Evolutionary conservation across 2,888 invertebrate genomes (phyloP).

Genomic region (Melipona beecheii): DNA sequence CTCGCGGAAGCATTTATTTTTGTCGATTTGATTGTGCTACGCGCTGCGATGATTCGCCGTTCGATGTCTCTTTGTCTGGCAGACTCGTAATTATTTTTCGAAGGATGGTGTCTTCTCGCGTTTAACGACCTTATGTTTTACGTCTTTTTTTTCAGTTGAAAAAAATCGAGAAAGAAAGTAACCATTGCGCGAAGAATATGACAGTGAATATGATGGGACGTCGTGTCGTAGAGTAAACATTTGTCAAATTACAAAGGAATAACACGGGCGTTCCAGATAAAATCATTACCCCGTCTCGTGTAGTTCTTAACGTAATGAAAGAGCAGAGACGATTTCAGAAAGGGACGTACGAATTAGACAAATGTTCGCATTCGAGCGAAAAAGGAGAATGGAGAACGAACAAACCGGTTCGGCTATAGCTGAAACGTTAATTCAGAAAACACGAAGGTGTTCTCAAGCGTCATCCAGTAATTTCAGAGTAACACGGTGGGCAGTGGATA

Average conservation of each 20-base stretch:
- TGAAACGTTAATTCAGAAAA: slow-evolving; percentile 66
- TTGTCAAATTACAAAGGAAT: background rate
- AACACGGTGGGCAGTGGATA: slow-evolving; percentile 63
- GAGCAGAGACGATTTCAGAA: background rate
- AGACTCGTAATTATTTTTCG: background rate
- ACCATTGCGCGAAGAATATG: background rate
- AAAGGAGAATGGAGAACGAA: background rate
- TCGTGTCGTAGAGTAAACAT: too few relatives aligned
- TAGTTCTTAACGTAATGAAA: background rate
- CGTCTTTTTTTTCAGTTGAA: background rate
- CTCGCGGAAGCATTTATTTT: background rate
- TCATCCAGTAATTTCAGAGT: slow-evolving; percentile 70
- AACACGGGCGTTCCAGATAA: too few relatives aligned
- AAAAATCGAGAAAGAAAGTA: background rate
- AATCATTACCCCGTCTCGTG: too few relatives aligned
- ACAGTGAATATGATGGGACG: background rate
- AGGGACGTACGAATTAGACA: background rate
- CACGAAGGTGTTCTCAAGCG: slow-evolving; percentile 55
- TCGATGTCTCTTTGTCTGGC: background rate
- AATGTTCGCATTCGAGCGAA: background rate
- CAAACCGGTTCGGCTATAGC: slow-evolving; percentile 38
- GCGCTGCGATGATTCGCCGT: background rate
- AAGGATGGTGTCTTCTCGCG: too few relatives aligned
- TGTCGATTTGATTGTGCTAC: background rate
- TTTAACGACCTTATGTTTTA: background rate